Evolutionary conservation across 2,113 vertebrate genomes (phyloP), one percentile per base, ranked within the genome.

Genomic region (Pollachius pollachius): DNA sequence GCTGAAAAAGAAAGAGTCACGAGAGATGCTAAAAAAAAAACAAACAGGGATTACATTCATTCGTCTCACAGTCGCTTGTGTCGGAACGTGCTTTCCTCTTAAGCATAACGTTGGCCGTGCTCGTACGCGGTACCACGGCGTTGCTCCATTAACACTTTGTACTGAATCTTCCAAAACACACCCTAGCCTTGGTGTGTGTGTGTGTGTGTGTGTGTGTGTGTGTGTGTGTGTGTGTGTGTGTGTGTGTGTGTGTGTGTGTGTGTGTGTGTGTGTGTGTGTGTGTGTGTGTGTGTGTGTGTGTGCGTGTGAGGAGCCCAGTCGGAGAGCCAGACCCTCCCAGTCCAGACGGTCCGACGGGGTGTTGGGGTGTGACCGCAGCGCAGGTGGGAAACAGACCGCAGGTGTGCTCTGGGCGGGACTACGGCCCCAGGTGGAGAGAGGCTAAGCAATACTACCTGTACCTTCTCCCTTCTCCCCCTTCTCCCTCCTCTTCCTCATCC

Each of bases 381-480:
- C 56, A 68, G 30, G 73, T 76, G 67, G 67, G 41, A n/a, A 52
- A 60, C 57, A 67, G 75, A 63, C 70, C 65, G 77, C 74, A 25
- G 59, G 70, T 73, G 75, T 79, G 63, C 78, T 84, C 69, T 34
- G 70, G 78, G 72, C 81, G 71, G 77, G 77, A 69, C 76, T 76
- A 64, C 37, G 64, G 71, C 65, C 63, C 63, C 68, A 69, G 67
- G 76, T 83, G 68, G 69, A 86, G 82, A 87, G 85, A 86, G 77
- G 82, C 83, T 80, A 88, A 92, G 90, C 91, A 92, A 92, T 92
- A 92, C 72, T 60, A 74, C 41, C 41, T 34, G 30, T 34, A 34
- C 41, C 8, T 9, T 9, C 41, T 9, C 12, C 41, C 8, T 9
- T 13, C 41, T 13, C 12, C 41, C 8, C 41, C 8, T 13, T 13